These are phyloP conservation scores for Nephrotoma flavescens DNA, from an alignment of 2,888 invertebrate genomes.

Conservation along the genomic window DNA sequence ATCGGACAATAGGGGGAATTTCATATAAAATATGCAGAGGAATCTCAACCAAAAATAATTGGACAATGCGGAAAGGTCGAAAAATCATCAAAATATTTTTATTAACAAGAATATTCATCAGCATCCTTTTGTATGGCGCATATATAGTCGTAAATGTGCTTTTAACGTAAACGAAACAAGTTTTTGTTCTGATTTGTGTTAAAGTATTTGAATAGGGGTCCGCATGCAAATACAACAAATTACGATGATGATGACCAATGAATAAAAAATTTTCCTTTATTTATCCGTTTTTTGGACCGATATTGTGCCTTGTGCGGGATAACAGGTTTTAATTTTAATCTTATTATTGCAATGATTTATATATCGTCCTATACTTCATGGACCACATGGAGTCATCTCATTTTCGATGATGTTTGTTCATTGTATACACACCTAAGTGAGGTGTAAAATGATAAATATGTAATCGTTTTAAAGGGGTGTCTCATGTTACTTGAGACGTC, in stretches of 20 bases:
- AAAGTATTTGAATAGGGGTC: background rate
- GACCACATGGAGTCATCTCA: background rate
- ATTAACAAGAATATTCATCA: background rate
- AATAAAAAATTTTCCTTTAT: background rate
- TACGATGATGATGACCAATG: background rate
- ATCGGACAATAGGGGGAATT: background rate
- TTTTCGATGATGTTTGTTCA: background rate
- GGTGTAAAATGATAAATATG: background rate
- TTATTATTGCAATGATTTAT: background rate
- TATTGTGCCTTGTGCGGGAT: background rate
- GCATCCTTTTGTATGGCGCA: background rate
- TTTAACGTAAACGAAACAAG: background rate
- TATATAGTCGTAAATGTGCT: background rate
- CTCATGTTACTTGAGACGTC: background rate
- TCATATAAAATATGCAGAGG: background rate
- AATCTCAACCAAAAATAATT: background rate
- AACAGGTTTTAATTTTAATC: background rate
- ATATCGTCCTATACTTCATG: background rate
- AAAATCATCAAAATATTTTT: background rate
- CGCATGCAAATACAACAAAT: background rate
- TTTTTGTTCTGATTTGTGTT: background rate
- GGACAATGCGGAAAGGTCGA: background rate
- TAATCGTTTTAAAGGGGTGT: background rate
- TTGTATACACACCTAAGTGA: background rate
- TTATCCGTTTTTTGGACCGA: background rate